A percentile compares a stretch with the other conserved stretches of the same genome.
These are phyloP conservation scores for Plebejus melissa DNA, from an alignment of 2,888 invertebrate species.

Conservation along the genomic window DNA sequence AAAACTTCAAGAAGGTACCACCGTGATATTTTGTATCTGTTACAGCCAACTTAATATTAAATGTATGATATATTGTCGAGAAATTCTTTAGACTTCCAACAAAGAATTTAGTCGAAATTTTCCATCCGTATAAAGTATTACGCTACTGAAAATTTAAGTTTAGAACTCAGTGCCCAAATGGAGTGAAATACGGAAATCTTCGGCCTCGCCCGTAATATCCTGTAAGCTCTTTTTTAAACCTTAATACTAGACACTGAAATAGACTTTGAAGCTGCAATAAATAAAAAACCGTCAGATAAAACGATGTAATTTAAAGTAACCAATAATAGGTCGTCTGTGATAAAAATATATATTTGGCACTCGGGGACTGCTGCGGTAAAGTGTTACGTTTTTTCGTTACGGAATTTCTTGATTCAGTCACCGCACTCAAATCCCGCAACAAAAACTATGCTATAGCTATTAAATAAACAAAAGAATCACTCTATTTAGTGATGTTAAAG, in stretches of 20 bases:
- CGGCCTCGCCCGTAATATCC: constrained; percentile 15
- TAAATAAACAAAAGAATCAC: no score
- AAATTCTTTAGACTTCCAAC: constrained; percentile 28
- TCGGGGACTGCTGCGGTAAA: no score
- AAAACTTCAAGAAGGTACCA: background rate
- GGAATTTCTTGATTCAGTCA: no score
- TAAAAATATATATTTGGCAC: no score
- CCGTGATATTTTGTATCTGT: background rate
- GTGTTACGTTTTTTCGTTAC: no score
- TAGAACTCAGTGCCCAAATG: constrained; percentile 22
- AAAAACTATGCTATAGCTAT: no score
- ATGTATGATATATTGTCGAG: constrained; percentile 26
- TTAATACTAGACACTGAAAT: background rate
- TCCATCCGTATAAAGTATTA: constrained; percentile 28
- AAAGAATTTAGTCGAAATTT: constrained; percentile 28
- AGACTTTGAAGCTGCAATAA: background rate
- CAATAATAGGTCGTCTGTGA: no score
- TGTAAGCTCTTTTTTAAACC: constrained; percentile 12
- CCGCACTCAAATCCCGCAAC: no score
- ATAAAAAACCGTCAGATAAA: no score
- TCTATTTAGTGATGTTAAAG: no score
- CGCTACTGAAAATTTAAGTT: constrained; percentile 27
- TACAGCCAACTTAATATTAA: constrained; percentile 23
- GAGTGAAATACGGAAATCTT: constrained; percentile 23
- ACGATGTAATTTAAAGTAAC: no score